Base-by-base conservation (phyloP, 2,797 vertebrate genomes). In the Holocentrus rufus region DNA sequence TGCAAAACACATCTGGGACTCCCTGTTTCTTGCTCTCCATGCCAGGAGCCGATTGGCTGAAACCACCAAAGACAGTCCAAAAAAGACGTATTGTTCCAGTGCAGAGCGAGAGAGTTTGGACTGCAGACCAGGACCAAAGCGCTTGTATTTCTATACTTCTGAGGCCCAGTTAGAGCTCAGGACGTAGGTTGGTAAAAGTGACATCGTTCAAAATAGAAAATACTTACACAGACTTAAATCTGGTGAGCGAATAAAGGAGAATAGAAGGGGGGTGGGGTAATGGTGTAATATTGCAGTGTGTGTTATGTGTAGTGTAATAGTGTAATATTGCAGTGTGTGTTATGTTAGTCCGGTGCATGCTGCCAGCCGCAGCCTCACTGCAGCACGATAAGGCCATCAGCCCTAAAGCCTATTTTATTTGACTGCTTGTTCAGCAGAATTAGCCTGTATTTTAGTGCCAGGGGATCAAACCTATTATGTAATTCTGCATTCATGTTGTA, bases 81-180 rank as follows among this genome's bases (percentile, higher is more conserved):
- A 42, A 25, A 30, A 80, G 53, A 47, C 49, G 66, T 65, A 77
- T 81, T 81, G 82, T 80, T 82, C 39, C 18, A 5, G 55, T 17
- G 58, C 61, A 9, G 53, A 58, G 50, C 58, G 31, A 50, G 34
- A 59, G 65, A 34, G 31, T 4, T 42, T 72, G 42, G 60, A 63
- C 58, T 59, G 8, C 54, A 39, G 66, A 50, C 36, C 6, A 4
- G 1, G n/a, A 64, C 5, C 14, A 10, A 42, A 22, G 47, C 30
- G 54, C 56, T 18, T 76, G 52, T 57, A 81, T 81, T 71, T 69
- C 49, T 17, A 4, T 36, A 34, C 18, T 63, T 52, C 20, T 20
- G 7, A 65, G 44, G 20, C 31, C 27, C 39, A 53, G 47, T 55
- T 23, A 25, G 59, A 75, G 34, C 17, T 49, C 18, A 46, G 39